phyloP scores from a whole-genome alignment of 2,113 vertebrate species.

The Silurus asotus region DNA sequence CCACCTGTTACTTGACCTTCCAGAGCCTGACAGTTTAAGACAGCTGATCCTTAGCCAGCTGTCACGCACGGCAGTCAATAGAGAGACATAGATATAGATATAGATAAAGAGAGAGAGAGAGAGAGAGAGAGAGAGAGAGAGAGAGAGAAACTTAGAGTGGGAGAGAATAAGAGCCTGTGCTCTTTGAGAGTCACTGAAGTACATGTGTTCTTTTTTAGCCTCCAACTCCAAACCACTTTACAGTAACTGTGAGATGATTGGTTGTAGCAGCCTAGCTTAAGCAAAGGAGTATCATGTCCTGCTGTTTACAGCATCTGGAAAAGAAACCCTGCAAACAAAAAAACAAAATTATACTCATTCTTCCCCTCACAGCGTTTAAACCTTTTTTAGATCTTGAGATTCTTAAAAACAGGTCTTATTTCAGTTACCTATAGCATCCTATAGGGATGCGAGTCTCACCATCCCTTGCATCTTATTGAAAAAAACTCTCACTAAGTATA shows the following conservation, averaged over 20 bases:
- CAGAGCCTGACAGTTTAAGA: not conserved
- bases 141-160: not conserved
- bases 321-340: not conserved
- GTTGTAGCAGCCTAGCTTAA: not conserved
- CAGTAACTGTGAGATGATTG: not conserved
- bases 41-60: conserved; percentile 39
- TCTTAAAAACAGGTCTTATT: no score
- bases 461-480: no score
- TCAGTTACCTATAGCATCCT: no score
- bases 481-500: no score
- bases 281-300: not conserved
- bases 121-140: not conserved
- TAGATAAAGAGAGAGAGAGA: conserved; percentile 20
- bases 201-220: conserved; percentile 7
- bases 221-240: not conserved
- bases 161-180: conserved; percentile 14
- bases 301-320: conserved; percentile 13
- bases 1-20: conserved; percentile 34
- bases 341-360: not conserved
- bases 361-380: not conserved
- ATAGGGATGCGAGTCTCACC: no score
- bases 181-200: conserved; percentile 14
- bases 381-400: no score
- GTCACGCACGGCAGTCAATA: not conserved
- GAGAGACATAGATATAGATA: not conserved